Base-by-base conservation (phyloP, 2,797 vertebrate species). In the Enteromius trimaculatus region DNA sequence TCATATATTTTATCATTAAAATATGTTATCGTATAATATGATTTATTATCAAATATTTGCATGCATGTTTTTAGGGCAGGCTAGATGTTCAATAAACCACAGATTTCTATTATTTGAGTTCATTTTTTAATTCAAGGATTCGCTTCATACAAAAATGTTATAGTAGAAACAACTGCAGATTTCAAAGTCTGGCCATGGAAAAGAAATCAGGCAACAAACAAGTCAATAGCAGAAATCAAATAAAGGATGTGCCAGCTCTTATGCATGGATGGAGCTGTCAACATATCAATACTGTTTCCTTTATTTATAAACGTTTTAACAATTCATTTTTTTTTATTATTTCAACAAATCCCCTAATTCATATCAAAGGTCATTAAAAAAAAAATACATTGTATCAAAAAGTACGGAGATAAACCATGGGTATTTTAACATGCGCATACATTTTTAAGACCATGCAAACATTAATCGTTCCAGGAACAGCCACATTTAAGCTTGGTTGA, bases 321-420 rank as follows among this genome's bases (percentile, higher is more conserved):
- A 79, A 66, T 49, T 26, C 89, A 86, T 88, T 72, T 84, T 91
- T 89, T 89, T 90, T 60, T 90, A 89, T 51, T 75, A 64, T 64
- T 60, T 78, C 94, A 95, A 96, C 94, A 97, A 97, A 96, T 92
- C 94, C 95, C 94, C 93, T 85, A 92, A 92, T 96, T 96, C 92
- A 96, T 98, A 98, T 97, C 96, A 98, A 98, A 98, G 95, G 95
- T 95, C 93, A 93, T 96, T 96, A 97, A 96, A 97, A 82, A 44
- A 98, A 97, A 96, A 96, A 94, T 95, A 96, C 94, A 95, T 95
- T 85, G 95, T 97, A 97, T 98, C 95, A 97, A 98, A 98, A 97
- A 95, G 95, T 97, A 97, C 92, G 93, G 97, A 96, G 95, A 95
- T 95, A 88, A 88, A 88, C 86, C 88, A 86, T 88, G 87, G 92